Percentiles rank a stretch among this genome's conserved stretches.
Conservation (phyloP, 2,888 invertebrate genomes). For the Eudasyphora cyanicolor region DNA sequence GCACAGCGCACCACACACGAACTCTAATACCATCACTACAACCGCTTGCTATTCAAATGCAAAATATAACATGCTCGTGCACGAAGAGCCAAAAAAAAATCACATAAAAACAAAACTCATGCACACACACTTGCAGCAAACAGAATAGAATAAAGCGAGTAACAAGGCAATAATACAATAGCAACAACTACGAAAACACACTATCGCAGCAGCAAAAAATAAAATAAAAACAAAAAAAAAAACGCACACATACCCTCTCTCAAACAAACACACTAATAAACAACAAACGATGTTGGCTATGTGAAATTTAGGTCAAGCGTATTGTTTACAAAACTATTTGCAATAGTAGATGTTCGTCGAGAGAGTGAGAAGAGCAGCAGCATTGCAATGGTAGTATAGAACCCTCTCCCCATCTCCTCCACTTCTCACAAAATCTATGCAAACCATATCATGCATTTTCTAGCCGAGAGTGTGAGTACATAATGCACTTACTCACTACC, state of each 20-base stretch:
- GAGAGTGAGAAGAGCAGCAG: too few relatives aligned
- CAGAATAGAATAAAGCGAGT: background rate
- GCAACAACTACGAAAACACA: background rate
- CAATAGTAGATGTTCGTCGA: conserved; percentile 64
- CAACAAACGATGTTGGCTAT: conserved; percentile 52
- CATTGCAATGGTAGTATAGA: conserved; percentile 10
- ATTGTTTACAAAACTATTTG: conserved; percentile 79
- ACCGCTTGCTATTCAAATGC: background rate
- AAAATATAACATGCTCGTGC: background rate
- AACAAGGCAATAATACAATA: background rate
- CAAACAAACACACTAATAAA: conserved; percentile 36
- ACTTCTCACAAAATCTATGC: conserved; percentile 33
- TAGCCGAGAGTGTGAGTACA: conserved; percentile 30
- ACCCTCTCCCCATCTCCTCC: background rate
- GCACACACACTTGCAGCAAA: conserved; percentile 24
- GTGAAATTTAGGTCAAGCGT: conserved; percentile 79
- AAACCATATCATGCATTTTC: conserved; percentile 17
- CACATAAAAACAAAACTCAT: conserved; percentile 21
- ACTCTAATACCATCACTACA: background rate
- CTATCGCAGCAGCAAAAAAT: too few relatives aligned
- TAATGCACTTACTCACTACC: too few relatives aligned
- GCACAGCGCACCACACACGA: conserved; percentile 17
- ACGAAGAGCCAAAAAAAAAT: background rate
- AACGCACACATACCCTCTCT: conserved; percentile 12
- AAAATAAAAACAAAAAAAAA: background rate